A percentile compares a stretch with the other conserved stretches of the same genome.
phyloP scores from a whole-genome alignment of 2,113 vertebrate species.

The Dunckerocampus dactyliophorus region DNA sequence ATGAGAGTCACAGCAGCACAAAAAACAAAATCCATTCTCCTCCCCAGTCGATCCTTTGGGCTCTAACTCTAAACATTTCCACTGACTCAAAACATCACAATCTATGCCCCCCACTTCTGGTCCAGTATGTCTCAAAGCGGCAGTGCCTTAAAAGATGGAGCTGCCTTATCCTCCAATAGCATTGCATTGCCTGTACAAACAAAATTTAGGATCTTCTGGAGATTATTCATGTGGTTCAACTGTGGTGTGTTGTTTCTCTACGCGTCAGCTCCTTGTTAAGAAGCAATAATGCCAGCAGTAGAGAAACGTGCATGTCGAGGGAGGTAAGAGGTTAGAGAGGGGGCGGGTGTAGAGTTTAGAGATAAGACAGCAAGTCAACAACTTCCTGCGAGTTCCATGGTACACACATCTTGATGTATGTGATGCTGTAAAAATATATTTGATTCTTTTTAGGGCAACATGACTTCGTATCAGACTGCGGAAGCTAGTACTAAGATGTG shows the following conservation, averaged over 20 bases:
- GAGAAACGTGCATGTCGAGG: constrained; percentile 46
- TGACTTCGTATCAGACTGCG: constrained; percentile 80
- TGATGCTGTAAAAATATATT: constrained; percentile 82
- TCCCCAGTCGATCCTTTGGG: constrained; percentile 27
- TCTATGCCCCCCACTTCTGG: constrained; percentile 16
- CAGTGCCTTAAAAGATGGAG: constrained; percentile 74
- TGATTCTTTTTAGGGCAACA: constrained; percentile 85
- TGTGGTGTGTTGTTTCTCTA: constrained; percentile 48
- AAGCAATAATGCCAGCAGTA: constrained; percentile 83
- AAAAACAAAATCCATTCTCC: constrained; percentile 38
- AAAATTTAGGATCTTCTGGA: constrained; percentile 43
- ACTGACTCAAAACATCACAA: constrained; percentile 14
- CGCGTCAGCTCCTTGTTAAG: constrained; percentile 56
- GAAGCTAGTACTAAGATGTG: constrained; percentile 75
- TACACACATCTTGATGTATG: constrained; percentile 71
- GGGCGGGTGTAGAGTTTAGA: constrained; percentile 57
- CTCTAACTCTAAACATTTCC: constrained; percentile 37
- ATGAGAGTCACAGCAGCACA: constrained; percentile 50
- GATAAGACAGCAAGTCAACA: constrained; percentile 60
- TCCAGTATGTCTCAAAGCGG: constrained; percentile 63
- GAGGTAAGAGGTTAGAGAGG: not conserved
- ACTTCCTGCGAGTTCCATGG: constrained; percentile 69
- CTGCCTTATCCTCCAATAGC: constrained; percentile 70
- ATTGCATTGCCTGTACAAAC: constrained; percentile 65
- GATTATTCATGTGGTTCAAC: constrained; percentile 44